Evolutionary conservation across 2,888 invertebrate species (phyloP), one percentile per base, ranked within the genome.

Genomic region (Ophraella communa): DNA sequence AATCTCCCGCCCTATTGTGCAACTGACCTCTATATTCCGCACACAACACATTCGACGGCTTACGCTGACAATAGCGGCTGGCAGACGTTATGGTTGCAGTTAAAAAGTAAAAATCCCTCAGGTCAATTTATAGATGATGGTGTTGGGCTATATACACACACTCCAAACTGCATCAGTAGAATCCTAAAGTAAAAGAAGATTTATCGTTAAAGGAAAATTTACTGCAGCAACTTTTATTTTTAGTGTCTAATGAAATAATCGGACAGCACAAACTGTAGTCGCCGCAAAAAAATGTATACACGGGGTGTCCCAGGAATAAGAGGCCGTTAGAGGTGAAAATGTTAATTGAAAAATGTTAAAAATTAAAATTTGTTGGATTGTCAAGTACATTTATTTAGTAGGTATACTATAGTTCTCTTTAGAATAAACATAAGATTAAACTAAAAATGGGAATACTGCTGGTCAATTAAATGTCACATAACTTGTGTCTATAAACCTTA

Each of bases 121-220:
- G 60, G 57, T 65, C 71, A 72, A 74, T 73, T 72, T 73, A 74
- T 73, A 69, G 72, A 71, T 51, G 27, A 27, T 27, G 49, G 49
- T 51, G 49, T n/a, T 23, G 49, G 49, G 14, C 49, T 23, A 24
- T 49, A 67, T 71, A 66, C 71, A 71, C 69, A 68, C 71, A 71
- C 70, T 69, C 67, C 65, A 70, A 71, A 71, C 72, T 73, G 72
- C 69, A 72, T 21, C 51, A 73, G 70, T 71, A 70, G 68, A 71
- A 72, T 73, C 70, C 70, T 73, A 72, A 70, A 72, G 73, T 68
- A 64, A 64, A 60, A 64, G 58, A 61, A 63, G 66, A 74, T 74
- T 73, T 74, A 74, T 71, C 53, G 59, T 59, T 54, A 24, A 47
- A 52, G 56, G 61, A 54, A 51, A 62, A 65, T 65, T 62, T 62